Evolutionary conservation across 2,888 invertebrate genomes (phyloP), one percentile per base, ranked within the genome.

Genomic region (Scrobipalpa atriplicella): DNA sequence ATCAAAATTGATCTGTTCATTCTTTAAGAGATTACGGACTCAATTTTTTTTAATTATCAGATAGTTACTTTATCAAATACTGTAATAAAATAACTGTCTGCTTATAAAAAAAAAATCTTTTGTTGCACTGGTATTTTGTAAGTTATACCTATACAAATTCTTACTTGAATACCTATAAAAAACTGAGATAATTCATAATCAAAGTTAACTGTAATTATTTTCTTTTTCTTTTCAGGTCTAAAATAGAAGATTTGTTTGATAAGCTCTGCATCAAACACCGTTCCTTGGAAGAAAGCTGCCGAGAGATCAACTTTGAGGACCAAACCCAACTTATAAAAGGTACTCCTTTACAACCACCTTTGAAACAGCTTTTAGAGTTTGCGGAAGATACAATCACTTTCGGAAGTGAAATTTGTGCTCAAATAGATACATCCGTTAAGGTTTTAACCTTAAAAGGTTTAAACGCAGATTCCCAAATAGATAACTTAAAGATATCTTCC

Each of bases 191-290:
- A n/a, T n/a, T n/a, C n/a, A 41, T 41, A 8, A 7, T n/a, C 6
- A 47, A 11, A n/a, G 5, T n/a, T 41, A n/a, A 47, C n/a, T 6
- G n/a, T 54, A 3, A 19, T 9, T 54, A 2, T 10, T 10, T 58
- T 13, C n/a, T n/a, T n/a, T n/a, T n/a, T 58, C 9, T 9, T 85
- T 85, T 39, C 85, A 92, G 92, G 43, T 76, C 75, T 3, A 76
- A 73, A 18, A 66, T 92, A 60, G 90, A 90, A 76, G 86, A 87
- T n/a, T 72, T 77, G 18, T 87, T 87, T 78, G 86, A 89, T 21
- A 86, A 86, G 69, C 80, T 92, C 8, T 80, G 81, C 62, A 69
- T 77, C 61, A 91, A 90, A 71, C 81, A 86, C 58, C 85, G 77
- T 71, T 63, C 69, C 19, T 76, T 92, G 0, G 73, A 79, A 69